Conservation (phyloP, 2,888 invertebrate genomes). For the Bhutanitis thaidina region DNA sequence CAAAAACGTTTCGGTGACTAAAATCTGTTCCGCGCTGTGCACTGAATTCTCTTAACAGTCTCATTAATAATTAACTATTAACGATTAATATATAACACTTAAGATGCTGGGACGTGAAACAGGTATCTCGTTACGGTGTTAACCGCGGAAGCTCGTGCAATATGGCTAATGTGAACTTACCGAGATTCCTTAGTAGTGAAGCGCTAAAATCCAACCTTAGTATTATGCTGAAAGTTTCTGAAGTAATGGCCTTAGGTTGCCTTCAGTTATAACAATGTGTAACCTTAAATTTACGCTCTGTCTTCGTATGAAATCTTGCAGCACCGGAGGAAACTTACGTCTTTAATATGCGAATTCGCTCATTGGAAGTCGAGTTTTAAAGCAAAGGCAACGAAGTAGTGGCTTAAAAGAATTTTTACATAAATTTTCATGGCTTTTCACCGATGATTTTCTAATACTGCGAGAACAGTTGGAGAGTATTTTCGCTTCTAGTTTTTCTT, state of each 20-base stretch:
- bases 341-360: neutral
- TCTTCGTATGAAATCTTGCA: neutral
- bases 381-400: no score
- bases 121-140: neutral
- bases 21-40: no score
- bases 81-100: no score
- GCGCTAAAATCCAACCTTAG: neutral
- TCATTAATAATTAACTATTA: no score
- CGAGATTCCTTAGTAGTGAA: neutral
- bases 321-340: neutral
- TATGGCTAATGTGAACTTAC: neutral
- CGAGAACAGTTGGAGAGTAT: no score
- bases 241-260: neutral
- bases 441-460: no score
- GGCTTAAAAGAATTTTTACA: no score
- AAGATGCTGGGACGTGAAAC: neutral
- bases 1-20: no score
- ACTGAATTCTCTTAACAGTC: no score
- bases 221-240: slow-evolving; percentile 1
- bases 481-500: no score
- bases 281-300: neutral
- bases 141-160: neutral
- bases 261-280: slow-evolving; percentile 5
- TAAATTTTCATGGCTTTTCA: no score
- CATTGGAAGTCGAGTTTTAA: no score